Percentiles rank a stretch among this genome's conserved stretches.
Evolutionary conservation across 2,888 invertebrate genomes (phyloP).

Genomic region (Hirtodrosophila cameraria): DNA sequence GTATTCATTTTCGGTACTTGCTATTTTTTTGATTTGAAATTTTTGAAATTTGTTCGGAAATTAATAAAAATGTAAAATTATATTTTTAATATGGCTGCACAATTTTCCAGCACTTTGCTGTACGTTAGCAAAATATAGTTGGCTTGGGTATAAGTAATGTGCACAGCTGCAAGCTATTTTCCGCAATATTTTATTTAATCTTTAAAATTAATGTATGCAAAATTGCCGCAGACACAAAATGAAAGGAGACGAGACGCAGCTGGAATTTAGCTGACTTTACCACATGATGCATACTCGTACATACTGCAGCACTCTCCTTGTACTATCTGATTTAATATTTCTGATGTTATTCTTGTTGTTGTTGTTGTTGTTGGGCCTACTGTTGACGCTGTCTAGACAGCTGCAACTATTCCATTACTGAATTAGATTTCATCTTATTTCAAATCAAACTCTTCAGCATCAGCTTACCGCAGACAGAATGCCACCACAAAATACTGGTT

Average conservation of each 20-base stretch:
- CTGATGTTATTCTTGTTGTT: neutral
- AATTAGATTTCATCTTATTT: constrained; percentile 27
- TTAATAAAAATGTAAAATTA: constrained; percentile 1
- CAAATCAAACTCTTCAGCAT: constrained; percentile 30
- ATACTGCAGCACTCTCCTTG: constrained; percentile 19
- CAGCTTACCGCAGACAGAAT: constrained; percentile 16
- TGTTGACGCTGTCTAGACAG: constrained; percentile 38
- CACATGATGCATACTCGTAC: constrained; percentile 26
- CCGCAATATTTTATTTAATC: constrained; percentile 52
- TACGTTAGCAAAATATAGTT: constrained; percentile 7
- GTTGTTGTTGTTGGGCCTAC: constrained; percentile 5
- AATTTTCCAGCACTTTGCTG: constrained; percentile 47
- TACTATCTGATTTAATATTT: constrained; percentile 1
- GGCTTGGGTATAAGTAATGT: constrained; percentile 24
- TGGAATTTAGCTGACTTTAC: constrained; percentile 25
- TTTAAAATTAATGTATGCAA: constrained; percentile 42
- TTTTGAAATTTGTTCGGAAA: constrained; percentile 12
- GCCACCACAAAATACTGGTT: constrained; percentile 14
- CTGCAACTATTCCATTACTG: constrained; percentile 34
- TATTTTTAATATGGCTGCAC: constrained; percentile 18
- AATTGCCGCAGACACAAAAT: constrained; percentile 16
- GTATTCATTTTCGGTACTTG: too few relatives aligned
- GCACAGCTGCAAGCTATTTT: constrained; percentile 15
- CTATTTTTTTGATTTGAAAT: neutral
- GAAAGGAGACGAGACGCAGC: constrained; percentile 18